phyloP scores from a whole-genome alignment of 2,113 vertebrate species.

The Charina bottae region DNA sequence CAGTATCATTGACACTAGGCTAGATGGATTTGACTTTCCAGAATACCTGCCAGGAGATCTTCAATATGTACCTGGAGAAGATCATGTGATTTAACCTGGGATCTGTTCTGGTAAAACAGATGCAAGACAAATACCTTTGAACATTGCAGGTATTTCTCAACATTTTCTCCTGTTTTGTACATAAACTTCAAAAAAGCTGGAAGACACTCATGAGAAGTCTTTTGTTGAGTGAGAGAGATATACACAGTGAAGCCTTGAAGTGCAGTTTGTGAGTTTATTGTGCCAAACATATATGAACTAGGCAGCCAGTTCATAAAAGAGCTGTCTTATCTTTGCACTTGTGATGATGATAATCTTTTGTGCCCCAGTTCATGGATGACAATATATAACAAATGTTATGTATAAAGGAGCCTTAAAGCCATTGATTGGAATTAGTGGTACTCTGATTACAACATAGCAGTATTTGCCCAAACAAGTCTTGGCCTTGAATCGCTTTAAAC shows the following conservation, averaged over 20 bases:
- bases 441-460: slow-evolving; percentile 26
- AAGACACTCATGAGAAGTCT: neutral
- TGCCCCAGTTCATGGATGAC: neutral
- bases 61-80: neutral
- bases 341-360: neutral
- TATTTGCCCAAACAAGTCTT: slow-evolving; percentile 23
- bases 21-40: neutral
- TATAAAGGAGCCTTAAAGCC: neutral
- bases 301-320: too few species aligned
- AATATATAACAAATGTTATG: neutral
- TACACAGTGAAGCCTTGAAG: neutral
- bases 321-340: neutral
- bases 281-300: neutral
- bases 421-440: slow-evolving; percentile 23
- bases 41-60: neutral
- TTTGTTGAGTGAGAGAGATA: neutral
- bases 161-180: neutral
- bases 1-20: neutral
- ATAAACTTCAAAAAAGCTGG: neutral
- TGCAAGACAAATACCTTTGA: neutral
- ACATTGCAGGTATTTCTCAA: neutral
- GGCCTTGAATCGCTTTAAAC: slow-evolving; percentile 11
- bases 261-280: neutral
- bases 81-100: neutral
- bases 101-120: neutral